phyloP scores from a whole-genome alignment of 2,113 vertebrate genomes.

The Vombatus ursinus region DNA sequence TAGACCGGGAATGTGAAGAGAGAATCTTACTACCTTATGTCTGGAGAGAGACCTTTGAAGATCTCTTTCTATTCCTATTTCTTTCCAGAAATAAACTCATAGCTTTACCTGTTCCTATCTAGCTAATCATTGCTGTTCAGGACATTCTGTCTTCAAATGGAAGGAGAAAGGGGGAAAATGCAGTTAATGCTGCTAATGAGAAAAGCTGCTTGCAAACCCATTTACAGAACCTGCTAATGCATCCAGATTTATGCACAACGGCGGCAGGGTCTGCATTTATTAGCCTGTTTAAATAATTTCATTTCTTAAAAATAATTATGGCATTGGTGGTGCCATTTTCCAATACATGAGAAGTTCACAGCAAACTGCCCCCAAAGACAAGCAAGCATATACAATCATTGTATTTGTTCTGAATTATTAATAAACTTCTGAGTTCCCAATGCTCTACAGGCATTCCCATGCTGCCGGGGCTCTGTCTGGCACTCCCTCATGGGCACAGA shows the following conservation, averaged over 20 bases:
- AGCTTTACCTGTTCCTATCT: neutral
- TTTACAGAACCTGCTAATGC: conserved; percentile 62
- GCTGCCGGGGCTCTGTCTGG: conserved; percentile 34
- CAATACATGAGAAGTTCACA: conserved; percentile 72
- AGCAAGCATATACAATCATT: conserved; percentile 48
- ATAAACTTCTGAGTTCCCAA: conserved; percentile 38
- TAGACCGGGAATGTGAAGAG: neutral
- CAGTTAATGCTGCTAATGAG: conserved; percentile 68
- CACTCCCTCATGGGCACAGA: conserved; percentile 4
- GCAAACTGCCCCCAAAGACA: conserved; percentile 64
- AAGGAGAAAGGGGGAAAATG: conserved; percentile 54
- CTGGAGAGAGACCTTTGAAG: neutral
- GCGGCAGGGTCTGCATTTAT: conserved; percentile 74
- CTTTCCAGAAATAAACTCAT: conserved; percentile 31
- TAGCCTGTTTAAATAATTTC: conserved; percentile 81
- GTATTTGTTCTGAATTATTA: conserved; percentile 65
- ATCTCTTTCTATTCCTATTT: neutral
- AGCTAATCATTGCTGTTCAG: conserved; percentile 36
- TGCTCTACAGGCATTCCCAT: conserved; percentile 23
- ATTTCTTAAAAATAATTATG: conserved; percentile 80
- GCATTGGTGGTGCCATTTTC: conserved; percentile 71
- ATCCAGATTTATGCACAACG: conserved; percentile 71
- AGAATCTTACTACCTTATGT: neutral
- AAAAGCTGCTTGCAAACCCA: conserved; percentile 53
- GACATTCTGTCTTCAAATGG: conserved; percentile 65